These are phyloP conservation scores for Sus scrofa DNA, from an alignment of 2,113 vertebrate species.

Conservation along the genomic window T2T-Sscrofa CM000812.6:116706001-116706500, in stretches of 20 bases:
- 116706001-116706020: neutral
- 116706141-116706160: constrained; percentile 88
- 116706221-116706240: neutral
- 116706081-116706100: constrained; percentile 91
- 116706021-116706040: neutral
- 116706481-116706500: neutral
- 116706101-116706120: constrained; percentile 89
- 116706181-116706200: neutral
- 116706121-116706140: constrained; percentile 89
- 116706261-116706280: neutral
- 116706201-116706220: neutral
- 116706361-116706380: neutral
- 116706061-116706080: constrained; percentile 89
- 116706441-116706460: neutral
- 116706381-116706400: neutral
- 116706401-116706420: neutral
- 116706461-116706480: neutral
- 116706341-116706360: neutral
- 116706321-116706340: neutral
- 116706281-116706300: neutral
- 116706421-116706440: neutral
- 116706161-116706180: neutral
- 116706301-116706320: neutral
- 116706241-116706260: neutral
- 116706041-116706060: constrained; percentile 90